A percentile compares a stretch with the other conserved stretches of the same genome.
These are phyloP conservation scores for Epistrophe eligans DNA, from an alignment of 2,888 invertebrate species.

Conservation along the genomic window DNA sequence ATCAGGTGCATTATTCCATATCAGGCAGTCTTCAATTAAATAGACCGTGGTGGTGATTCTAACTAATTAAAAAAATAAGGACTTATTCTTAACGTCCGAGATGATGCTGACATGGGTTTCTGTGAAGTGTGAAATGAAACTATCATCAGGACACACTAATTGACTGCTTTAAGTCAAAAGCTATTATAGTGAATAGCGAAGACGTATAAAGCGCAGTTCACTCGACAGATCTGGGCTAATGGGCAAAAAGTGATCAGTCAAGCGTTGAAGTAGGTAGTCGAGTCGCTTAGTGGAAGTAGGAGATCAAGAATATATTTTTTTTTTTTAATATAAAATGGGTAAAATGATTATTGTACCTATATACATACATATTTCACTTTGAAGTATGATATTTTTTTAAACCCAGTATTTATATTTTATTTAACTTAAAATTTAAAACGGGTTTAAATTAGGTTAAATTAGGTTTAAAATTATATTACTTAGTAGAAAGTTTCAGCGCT, in stretches of 20 bases:
- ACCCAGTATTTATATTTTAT: too few relatives aligned
- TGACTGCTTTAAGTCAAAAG: constrained; percentile 53
- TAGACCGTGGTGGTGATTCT: neutral
- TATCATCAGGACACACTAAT: constrained; percentile 41
- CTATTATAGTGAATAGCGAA: constrained; percentile 12
- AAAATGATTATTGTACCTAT: too few relatives aligned
- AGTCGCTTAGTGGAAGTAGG: neutral
- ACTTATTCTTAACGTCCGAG: constrained; percentile 9
- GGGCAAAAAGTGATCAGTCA: constrained; percentile 33
- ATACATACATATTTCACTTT: too few relatives aligned
- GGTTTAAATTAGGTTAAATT: too few relatives aligned
- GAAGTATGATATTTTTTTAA: too few relatives aligned
- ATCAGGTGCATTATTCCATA: constrained; percentile 42
- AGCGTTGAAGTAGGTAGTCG: constrained; percentile 1
- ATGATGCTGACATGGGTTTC: constrained; percentile 1
- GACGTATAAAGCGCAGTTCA: neutral
- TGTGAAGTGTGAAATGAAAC: constrained; percentile 38
- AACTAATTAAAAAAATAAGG: constrained; percentile 11
- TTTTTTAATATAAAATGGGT: neutral
- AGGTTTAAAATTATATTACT: too few relatives aligned
- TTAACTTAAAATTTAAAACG: too few relatives aligned
- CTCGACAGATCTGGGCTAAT: constrained; percentile 58
- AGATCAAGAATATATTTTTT: neutral
- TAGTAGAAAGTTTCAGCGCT: too few relatives aligned
- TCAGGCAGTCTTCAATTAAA: constrained; percentile 55